These are phyloP conservation scores for Cinclus cinclus DNA, from an alignment of 2,113 vertebrate species.

Conservation along the genomic window DNA sequence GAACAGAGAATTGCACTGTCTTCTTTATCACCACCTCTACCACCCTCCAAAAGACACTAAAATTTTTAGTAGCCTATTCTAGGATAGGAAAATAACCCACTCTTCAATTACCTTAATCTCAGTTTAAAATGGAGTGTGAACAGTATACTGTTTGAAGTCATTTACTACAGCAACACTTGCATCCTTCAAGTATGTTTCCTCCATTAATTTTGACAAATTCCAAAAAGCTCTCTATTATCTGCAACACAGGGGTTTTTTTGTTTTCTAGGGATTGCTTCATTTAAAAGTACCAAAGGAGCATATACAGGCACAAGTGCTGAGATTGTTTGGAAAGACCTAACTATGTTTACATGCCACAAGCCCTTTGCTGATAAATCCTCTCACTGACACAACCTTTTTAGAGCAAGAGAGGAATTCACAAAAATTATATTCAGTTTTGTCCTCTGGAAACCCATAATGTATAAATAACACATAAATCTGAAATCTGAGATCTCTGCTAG, in stretches of 20 bases:
- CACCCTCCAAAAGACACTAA: neutral
- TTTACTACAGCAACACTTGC: neutral
- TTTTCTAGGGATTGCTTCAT: neutral
- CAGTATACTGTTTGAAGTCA: neutral
- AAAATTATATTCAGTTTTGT: neutral
- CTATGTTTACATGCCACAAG: neutral
- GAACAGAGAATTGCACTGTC: neutral
- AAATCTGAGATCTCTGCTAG: constrained; percentile 26
- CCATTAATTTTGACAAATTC: neutral
- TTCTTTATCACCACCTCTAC: neutral
- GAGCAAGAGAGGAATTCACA: neutral
- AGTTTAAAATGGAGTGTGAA: neutral
- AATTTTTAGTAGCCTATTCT: neutral
- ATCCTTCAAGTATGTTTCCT: neutral
- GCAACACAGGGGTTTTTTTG: neutral
- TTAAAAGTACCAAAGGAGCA: neutral
- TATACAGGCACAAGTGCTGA: neutral
- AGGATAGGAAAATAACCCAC: neutral
- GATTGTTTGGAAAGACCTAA: neutral
- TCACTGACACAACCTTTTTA: neutral
- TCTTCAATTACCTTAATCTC: neutral
- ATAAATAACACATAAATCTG: neutral
- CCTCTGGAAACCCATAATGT: neutral
- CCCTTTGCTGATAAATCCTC: neutral
- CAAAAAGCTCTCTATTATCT: neutral